Conservation (phyloP, 2,888 invertebrate genomes). For the Ichneumoninae sp. region DNA sequence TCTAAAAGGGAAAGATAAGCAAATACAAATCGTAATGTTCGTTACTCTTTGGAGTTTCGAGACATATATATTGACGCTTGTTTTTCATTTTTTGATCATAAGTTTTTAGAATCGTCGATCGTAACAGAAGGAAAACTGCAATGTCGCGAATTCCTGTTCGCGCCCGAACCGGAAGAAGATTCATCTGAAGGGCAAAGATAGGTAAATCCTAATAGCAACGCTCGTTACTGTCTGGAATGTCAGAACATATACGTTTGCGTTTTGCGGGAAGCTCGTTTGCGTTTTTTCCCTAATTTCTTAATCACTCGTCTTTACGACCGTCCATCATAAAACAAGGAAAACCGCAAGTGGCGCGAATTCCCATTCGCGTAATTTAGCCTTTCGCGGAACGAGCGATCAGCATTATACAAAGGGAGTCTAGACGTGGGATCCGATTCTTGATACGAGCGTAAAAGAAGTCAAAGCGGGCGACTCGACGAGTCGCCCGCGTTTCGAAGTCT, state of each 20-base stretch:
- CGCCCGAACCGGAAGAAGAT: too few relatives aligned
- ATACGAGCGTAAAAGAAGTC: constrained; percentile 29
- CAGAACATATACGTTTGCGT: too few relatives aligned
- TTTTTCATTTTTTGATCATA: neutral
- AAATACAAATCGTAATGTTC: too few relatives aligned
- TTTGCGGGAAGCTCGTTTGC: too few relatives aligned
- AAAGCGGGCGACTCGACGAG: constrained; percentile 1
- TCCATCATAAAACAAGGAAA: neutral
- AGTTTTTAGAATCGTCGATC: neutral
- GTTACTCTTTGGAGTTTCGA: too few relatives aligned
- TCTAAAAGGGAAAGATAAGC: too few relatives aligned
- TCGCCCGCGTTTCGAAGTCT: constrained; percentile 2
- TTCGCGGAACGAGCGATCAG: constrained; percentile 23
- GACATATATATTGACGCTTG: too few relatives aligned
- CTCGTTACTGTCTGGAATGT: too few relatives aligned
- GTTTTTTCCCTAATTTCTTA: neutral
- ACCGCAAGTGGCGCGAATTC: constrained; percentile 12
- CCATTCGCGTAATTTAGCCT: neutral
- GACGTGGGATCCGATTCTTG: constrained; percentile 29
- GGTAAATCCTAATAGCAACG: too few relatives aligned
- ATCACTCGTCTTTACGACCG: neutral
- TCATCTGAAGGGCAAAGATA: too few relatives aligned
- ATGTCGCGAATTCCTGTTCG: constrained; percentile 7
- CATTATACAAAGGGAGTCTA: neutral
- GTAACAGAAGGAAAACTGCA: neutral